Conservation (phyloP, 2,888 invertebrate genomes). For the Troides helena region DNA sequence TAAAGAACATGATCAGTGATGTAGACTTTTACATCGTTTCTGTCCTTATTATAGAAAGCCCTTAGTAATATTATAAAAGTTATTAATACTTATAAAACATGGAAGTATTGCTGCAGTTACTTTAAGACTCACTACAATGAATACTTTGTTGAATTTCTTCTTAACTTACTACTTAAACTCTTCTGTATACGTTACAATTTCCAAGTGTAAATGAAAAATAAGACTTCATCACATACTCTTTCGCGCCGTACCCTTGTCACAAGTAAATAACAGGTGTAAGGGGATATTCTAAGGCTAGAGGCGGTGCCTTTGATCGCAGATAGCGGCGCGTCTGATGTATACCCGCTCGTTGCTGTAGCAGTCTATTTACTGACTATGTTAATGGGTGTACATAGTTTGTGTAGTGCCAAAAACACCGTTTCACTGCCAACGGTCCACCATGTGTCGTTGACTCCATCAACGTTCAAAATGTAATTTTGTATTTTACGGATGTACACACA, state of each 20-base stretch:
- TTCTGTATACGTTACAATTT: not conserved
- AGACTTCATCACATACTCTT: slow-evolving; percentile 13
- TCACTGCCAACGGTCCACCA: slow-evolving; percentile 44
- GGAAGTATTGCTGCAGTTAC: too few species aligned
- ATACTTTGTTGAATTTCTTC: too few species aligned
- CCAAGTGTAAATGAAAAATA: not conserved
- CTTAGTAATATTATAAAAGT: too few species aligned
- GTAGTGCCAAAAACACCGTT: slow-evolving; percentile 58
- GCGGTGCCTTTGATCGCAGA: slow-evolving; percentile 45
- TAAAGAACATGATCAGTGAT: too few species aligned
- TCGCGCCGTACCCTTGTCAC: slow-evolving; percentile 13
- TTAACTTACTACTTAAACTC: not conserved
- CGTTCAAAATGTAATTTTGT: not conserved
- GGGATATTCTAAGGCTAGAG: slow-evolving; percentile 23
- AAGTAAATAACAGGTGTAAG: slow-evolving; percentile 28
- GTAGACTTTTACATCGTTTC: too few species aligned
- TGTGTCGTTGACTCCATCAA: slow-evolving; percentile 19
- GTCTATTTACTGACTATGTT: slow-evolving; percentile 38
- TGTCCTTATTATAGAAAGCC: too few species aligned
- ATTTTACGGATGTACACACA: not conserved
- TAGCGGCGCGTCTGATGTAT: slow-evolving; percentile 45
- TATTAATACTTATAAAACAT: too few species aligned
- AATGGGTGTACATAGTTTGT: slow-evolving; percentile 44
- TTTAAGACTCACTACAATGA: too few species aligned
- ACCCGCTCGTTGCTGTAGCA: slow-evolving; percentile 39